Evolutionary conservation across 2,113 vertebrate genomes (phyloP).

Genomic region (Rhinolophus sinicus): DNA sequence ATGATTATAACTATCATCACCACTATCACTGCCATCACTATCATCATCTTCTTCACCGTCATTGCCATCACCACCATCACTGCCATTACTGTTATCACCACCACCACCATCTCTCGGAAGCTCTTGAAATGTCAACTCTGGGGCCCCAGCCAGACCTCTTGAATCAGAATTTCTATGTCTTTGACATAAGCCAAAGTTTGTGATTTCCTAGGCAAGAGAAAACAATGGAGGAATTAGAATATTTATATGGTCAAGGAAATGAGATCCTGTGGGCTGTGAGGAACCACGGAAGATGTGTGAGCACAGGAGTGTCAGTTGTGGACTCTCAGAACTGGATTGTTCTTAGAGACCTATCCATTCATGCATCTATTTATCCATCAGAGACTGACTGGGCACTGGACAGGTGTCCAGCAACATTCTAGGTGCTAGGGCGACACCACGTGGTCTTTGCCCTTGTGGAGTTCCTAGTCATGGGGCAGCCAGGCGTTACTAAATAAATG

Average conservation of each 20-base stretch:
- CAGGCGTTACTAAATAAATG: background rate
- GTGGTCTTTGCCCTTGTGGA: background rate
- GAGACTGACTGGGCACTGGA: background rate
- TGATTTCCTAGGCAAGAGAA: background rate
- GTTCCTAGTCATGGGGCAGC: background rate
- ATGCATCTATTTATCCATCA: background rate
- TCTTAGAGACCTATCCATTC: background rate
- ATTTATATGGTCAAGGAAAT: background rate
- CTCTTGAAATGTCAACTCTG: background rate
- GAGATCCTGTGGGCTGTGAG: background rate
- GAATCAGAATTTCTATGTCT: background rate
- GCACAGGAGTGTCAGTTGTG: rapidly evolving
- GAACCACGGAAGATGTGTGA: background rate
- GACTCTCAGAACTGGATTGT: background rate
- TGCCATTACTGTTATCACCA: background rate
- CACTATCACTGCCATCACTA: background rate
- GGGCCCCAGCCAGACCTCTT: background rate
- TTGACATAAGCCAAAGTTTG: background rate
- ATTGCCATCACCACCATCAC: background rate
- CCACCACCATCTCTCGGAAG: background rate
- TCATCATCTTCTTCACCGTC: background rate
- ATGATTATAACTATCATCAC: background rate
- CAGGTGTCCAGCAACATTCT: background rate
- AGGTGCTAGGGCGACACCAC: background rate
- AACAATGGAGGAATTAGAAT: rapidly evolving